Conservation (phyloP, 2,888 invertebrate genomes). For the Margaritifera margaritifera region DNA sequence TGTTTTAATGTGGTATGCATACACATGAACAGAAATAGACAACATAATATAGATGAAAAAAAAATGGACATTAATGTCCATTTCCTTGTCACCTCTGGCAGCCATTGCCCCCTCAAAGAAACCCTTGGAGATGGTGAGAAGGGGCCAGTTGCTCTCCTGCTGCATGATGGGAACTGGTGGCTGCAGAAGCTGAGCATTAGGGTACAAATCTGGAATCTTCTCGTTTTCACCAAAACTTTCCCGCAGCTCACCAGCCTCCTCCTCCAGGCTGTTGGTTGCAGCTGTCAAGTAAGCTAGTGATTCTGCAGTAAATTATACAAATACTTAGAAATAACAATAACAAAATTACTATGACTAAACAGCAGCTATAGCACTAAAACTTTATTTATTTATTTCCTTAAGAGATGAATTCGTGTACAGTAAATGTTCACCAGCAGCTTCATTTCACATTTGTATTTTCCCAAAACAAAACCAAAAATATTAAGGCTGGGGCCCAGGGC, state of each 20-base stretch:
- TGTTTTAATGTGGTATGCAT: background rate
- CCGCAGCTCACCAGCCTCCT: constrained; percentile 83
- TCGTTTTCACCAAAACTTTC: constrained; percentile 77
- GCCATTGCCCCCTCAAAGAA: constrained; percentile 73
- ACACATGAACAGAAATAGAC: constrained; percentile 5
- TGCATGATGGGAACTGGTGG: constrained; percentile 91
- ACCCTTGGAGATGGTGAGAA: constrained; percentile 90
- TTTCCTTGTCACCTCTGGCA: constrained; percentile 71
- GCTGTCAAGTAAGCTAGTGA: constrained; percentile 94
- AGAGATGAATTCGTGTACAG: too few relatives aligned
- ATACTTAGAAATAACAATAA: too few relatives aligned
- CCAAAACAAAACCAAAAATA: too few relatives aligned
- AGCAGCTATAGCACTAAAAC: too few relatives aligned
- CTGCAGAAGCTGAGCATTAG: constrained; percentile 83
- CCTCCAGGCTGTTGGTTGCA: constrained; percentile 88
- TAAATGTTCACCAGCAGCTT: too few relatives aligned
- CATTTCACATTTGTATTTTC: too few relatives aligned
- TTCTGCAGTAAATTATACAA: constrained; percentile 66
- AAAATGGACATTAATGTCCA: background rate
- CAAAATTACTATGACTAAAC: too few relatives aligned
- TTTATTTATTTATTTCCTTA: too few relatives aligned
- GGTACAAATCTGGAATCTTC: constrained; percentile 81
- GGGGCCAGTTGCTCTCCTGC: constrained; percentile 97
- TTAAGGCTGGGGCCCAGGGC: too few relatives aligned
- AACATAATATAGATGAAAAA: constrained; percentile 1